Percentiles rank a stretch among this genome's conserved stretches.
Evolutionary conservation across 2,888 invertebrate species (phyloP).

Genomic region (Lathronympha strigana): DNA sequence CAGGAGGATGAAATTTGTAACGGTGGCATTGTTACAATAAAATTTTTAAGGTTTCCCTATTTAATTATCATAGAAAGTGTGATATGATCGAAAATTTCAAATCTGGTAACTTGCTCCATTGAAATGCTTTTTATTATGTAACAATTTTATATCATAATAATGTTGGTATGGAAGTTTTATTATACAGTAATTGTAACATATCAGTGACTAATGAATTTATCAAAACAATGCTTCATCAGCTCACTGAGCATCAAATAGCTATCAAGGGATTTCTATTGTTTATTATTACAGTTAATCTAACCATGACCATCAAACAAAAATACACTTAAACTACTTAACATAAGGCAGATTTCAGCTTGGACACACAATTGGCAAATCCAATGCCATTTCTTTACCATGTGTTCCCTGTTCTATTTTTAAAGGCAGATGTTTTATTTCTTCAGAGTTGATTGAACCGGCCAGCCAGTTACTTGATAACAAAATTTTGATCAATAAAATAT

Average conservation of each 20-base stretch:
- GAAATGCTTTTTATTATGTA: neutral
- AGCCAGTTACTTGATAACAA: constrained; percentile 21
- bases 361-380: constrained; percentile 14
- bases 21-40: no score
- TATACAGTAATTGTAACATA: constrained; percentile 2
- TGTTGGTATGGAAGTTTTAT: neutral
- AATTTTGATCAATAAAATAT: constrained; percentile 39
- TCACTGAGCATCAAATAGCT: neutral
- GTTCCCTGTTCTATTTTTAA: constrained; percentile 39
- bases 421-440: constrained; percentile 40
- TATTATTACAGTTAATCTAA: constrained; percentile 34
- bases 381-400: constrained; percentile 41
- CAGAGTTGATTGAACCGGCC: constrained; percentile 39
- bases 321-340: neutral
- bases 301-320: neutral
- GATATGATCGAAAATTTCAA: no score
- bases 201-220: neutral
- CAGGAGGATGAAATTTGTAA: no score
- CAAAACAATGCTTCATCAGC: constrained; percentile 18
- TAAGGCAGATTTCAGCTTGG: constrained; percentile 6
- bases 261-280: constrained; percentile 37
- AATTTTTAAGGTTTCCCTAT: no score
- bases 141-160: neutral
- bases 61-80: no score
- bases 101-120: no score